Evolutionary conservation across 1,140 invertebrate species (phyloP), one percentile per base, ranked within the genome.

Genomic region (Bombus confusus): DNA sequence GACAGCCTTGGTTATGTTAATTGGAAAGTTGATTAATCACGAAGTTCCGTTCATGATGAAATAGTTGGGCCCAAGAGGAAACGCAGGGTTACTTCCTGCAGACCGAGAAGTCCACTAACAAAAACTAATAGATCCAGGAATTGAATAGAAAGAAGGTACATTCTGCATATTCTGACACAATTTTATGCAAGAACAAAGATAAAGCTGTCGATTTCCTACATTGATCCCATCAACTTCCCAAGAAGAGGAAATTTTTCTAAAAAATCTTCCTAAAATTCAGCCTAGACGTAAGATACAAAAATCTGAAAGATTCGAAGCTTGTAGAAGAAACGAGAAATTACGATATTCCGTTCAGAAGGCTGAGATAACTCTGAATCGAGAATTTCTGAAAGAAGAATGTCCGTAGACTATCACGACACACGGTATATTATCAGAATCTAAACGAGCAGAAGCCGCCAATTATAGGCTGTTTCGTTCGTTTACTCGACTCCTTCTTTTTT

Each of bases 401-500:
- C 34, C 66, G 13, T 3, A 25, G 22, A 1, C 13, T 31, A 72
- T 72, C 69, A 2, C 34, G 76, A 37, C 28, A 71, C 62, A 13
- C 47, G 74, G 59, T 84, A 75, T 28, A 83, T 66, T 47, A 62
- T 34, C 69, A 57, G 57, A 41, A 64, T 80, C 75, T 69, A 66
- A 68, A 39, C 31, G 9, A 22, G 43, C 10, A 37, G 59, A 75
- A 9, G 31, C 18, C 34, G n/a, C 71, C 81, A 88, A 89, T 86
- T 88, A 86, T 52, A 82, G 62, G 28, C 41, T 66, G 72, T 59
- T 69, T 43, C 73, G 85, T 91, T 92, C 90, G 88, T 93, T 93
- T 88, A 90, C 73, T 75, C 73, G 41, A 52, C 22, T 75, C 31
- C 28, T 91, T 88, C 83, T 15, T 39, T 85, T 79, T 86, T 91